Conservation (phyloP, 2,888 invertebrate genomes). For the Drosophila conformis region DNA sequence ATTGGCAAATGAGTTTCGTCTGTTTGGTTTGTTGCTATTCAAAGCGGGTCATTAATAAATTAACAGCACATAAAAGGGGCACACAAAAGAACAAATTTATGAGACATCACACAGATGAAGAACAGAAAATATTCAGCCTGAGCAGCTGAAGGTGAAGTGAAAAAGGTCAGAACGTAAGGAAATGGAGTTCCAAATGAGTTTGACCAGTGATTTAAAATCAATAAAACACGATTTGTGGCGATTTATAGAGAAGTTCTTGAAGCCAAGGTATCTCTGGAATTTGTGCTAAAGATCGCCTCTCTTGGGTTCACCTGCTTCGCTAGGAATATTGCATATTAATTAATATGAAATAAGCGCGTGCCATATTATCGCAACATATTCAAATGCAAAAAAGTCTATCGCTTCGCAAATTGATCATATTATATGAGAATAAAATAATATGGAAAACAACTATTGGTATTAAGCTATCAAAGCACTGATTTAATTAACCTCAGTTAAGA, state of each 20-base stretch:
- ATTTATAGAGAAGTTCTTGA: not conserved
- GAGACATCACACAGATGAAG: conserved; percentile 31
- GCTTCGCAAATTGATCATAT: not conserved
- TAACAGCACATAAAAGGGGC: conserved; percentile 61
- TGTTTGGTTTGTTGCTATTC: conserved; percentile 37
- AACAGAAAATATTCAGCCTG: conserved; percentile 14
- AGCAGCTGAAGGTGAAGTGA: conserved; percentile 1
- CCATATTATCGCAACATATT: not conserved
- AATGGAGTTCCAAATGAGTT: conserved; percentile 44
- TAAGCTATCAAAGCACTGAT: not conserved
- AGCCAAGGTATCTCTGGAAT: conserved; percentile 2
- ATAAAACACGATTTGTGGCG: conserved; percentile 60
- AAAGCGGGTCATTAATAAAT: conserved; percentile 75
- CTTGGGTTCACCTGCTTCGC: not conserved
- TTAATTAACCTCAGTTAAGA: not conserved
- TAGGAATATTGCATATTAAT: not conserved
- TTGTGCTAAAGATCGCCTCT: not conserved
- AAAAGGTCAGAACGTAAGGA: conserved; percentile 38
- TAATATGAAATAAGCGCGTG: not conserved
- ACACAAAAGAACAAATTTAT: conserved; percentile 60
- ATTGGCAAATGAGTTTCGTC: conserved; percentile 45
- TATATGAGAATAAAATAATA: not conserved
- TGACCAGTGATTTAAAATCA: conserved; percentile 58
- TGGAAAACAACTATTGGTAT: not conserved
- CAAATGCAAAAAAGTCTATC: not conserved